A percentile compares a stretch with the other conserved stretches of the same genome.
Evolutionary conservation across 2,113 vertebrate genomes (phyloP).

Genomic region (Myiozetetes cayanensis): DNA sequence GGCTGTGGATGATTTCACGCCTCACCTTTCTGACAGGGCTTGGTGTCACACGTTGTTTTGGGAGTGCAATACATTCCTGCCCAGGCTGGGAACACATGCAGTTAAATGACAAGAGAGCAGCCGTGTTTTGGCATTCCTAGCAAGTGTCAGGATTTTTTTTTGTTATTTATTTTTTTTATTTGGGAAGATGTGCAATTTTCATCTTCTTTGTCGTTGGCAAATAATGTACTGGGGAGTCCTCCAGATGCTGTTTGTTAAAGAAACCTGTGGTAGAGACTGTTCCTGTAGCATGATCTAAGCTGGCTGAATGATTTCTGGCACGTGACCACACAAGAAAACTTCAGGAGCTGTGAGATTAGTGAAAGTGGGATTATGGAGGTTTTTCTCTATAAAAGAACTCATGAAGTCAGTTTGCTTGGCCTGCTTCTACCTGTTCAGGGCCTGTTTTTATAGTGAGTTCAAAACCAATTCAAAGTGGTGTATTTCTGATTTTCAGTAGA

Average conservation of each 20-base stretch:
- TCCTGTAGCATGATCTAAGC: background rate
- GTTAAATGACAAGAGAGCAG: background rate
- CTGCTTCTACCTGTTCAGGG: background rate
- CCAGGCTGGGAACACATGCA: background rate
- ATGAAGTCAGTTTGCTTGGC: background rate
- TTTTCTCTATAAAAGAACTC: background rate
- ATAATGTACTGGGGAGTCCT: background rate
- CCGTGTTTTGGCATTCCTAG: background rate
- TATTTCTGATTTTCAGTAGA: background rate
- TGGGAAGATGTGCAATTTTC: rapidly evolving
- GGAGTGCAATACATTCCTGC: background rate
- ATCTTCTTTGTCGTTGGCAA: background rate
- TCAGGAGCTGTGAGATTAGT: background rate
- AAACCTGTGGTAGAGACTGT: background rate
- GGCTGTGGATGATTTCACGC: background rate
- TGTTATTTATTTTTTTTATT: background rate
- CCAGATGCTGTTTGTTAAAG: background rate
- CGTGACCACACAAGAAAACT: background rate
- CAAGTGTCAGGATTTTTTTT: background rate
- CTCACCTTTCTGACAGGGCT: background rate
- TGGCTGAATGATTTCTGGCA: background rate
- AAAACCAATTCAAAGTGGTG: background rate
- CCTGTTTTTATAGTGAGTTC: background rate
- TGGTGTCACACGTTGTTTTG: background rate
- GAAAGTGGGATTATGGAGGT: background rate